A percentile compares a stretch with the other conserved stretches of the same genome.
Evolutionary conservation across 1,140 invertebrate species (phyloP).

Genomic region (Maconellicoccus hirsutus): DNA sequence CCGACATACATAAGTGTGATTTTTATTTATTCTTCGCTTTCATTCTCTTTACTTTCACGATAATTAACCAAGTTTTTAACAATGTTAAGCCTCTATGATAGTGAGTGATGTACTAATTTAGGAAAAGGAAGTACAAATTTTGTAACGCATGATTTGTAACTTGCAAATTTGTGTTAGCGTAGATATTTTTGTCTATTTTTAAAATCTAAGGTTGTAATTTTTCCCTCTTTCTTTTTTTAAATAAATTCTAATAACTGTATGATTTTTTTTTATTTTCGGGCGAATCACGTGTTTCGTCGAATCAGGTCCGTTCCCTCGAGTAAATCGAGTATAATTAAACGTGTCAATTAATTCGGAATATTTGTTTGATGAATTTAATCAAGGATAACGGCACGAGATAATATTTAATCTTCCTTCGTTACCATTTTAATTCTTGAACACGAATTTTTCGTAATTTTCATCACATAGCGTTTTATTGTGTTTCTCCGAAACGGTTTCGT

Average conservation of each 20-base stretch:
- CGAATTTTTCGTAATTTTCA: too few species aligned
- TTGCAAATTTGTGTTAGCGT: not conserved
- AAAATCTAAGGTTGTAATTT: not conserved
- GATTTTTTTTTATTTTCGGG: not conserved
- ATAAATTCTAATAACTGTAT: not conserved
- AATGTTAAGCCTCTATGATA: not conserved
- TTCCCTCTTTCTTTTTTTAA: not conserved
- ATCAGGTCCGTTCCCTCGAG: not conserved
- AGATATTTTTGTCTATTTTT: not conserved
- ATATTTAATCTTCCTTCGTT: not conserved
- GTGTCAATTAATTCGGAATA: not conserved
- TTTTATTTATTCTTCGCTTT: too few species aligned
- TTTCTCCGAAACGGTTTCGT: too few species aligned
- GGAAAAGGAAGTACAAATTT: slow-evolving; percentile 9
- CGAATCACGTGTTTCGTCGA: too few species aligned
- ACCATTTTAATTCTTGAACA: too few species aligned
- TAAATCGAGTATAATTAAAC: not conserved
- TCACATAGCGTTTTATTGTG: too few species aligned
- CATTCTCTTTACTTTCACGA: not conserved
- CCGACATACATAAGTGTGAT: too few species aligned
- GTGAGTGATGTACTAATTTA: slow-evolving; percentile 9
- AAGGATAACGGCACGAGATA: not conserved
- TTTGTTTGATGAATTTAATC: not conserved
- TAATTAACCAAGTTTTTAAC: not conserved
- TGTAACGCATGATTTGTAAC: not conserved